Base-by-base conservation (phyloP, 2,888 invertebrate genomes). In the Blastobasis adustella region DNA sequence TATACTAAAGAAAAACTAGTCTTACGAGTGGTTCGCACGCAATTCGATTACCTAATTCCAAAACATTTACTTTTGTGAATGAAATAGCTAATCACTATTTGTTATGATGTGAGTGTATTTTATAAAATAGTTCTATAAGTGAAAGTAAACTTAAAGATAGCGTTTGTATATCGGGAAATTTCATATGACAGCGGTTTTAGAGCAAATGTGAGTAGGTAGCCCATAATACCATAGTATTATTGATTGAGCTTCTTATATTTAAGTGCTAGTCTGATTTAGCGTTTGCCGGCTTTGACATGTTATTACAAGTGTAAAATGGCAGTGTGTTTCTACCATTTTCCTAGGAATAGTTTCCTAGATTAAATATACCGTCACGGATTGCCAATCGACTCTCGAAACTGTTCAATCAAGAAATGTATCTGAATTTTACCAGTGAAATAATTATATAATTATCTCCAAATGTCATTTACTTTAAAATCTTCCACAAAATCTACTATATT, bases 21-120 rank as follows among this genome's bases (percentile, higher is more conserved):
- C 65, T 75, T 85, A 82, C 69, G 73, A 77, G 82, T 84, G 82
- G 69, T 80, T 74, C 77, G 82, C 87, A 85, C 84, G 79, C 73
- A 67, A 68, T 65, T 64, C 64, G 54, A 59, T 59, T 59, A 56
- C 54, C 58, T 66, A 67, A 66, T 23, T 23, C n/a, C 60, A 56
- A 57, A 59, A 62, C 57, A 58, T 63, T 51, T 58, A 49, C 49
- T 58, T 62, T 43, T 43, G 36, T 46, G 39, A 58, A 57, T 52
- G 57, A 60, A 62, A 66, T 78, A 76, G 76, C 63, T 77, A 71
- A 74, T 66, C 79, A 77, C 72, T 72, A 79, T 78, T 80, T 82
- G 82, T 85, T 83, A 83, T 55, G 76, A 10, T 65, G 69, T 80
- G 81, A 77, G 77, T 81, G 84, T 84, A 81, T 79, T 82, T 83